Base-by-base conservation (phyloP, 2,888 invertebrate genomes). In the Tetheella fluctuosa region DNA sequence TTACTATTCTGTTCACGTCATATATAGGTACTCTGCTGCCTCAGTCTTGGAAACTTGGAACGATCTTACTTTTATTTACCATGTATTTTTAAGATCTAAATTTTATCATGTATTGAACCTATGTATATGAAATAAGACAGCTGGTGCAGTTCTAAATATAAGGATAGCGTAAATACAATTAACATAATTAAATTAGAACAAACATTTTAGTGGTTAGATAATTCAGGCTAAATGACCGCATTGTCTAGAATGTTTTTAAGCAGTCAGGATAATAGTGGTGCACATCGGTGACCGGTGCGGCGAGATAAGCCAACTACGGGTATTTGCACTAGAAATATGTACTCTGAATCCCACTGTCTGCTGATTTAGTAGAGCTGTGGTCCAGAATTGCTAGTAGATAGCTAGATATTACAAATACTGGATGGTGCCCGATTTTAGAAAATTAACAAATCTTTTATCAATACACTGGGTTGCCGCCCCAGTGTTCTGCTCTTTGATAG, bases 261-360 rank as follows among this genome's bases (percentile, higher is more conserved):
- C 55, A 55, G 55, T 23, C 20, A 34, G 34, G 34, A 34, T 34
- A 17, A 55, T 34, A 34, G 55, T 20, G 30, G 54, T 30, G 34
- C 54, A 54, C 54, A 34, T 10, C 6, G 55, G 20, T 34, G 34
- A 20, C 23, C 34, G 37, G 53, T 52, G 25, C 20, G 10, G 55
- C 55, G 20, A 60, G 58, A 59, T 60, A 63, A 60, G 59, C 62
- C 48, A 39, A 37, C 56, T 54, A 34, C 54, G 39, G 30, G 59
- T 60, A 54, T 58, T 63, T 63, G 30, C 54, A 48, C 23, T 39
- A 60, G 59, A 56, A 59, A 59, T 63, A 63, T 56, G 60, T 59
- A 53, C 56, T 58, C 42, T 37, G 58, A 58, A 56, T 63, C 55
- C 42, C 56, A 23, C 53, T 48, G 48, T 37, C 52, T 17, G 20